phyloP scores from a whole-genome alignment of 2,797 vertebrate species.

The Balearica regulorum region DNA sequence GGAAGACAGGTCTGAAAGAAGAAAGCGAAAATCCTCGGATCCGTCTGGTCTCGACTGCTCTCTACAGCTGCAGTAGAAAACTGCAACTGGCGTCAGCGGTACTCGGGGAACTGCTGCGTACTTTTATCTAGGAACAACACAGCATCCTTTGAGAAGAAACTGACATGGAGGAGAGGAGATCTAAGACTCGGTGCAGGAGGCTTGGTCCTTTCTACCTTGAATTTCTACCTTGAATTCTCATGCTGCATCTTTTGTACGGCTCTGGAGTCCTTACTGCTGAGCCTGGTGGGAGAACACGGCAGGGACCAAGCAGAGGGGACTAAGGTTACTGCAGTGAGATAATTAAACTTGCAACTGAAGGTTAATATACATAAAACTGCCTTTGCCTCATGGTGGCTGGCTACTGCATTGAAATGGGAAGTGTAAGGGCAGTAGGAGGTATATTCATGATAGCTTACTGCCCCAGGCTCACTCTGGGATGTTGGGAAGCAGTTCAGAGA shows the following conservation, averaged over 20 bases:
- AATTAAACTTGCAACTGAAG: neutral
- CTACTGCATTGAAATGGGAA: neutral
- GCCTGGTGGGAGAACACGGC: neutral
- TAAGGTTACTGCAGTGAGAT: neutral
- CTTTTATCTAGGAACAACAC: neutral
- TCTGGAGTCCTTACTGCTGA: neutral
- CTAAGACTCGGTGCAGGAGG: neutral
- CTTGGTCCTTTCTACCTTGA: neutral
- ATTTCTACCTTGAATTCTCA: neutral
- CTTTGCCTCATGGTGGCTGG: neutral
- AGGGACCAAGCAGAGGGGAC: neutral
- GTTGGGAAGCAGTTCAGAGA: neutral
- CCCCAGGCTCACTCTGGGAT: neutral
- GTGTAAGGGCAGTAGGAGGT: neutral
- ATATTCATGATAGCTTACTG: neutral
- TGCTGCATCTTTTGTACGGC: neutral
- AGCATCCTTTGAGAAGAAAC: neutral
- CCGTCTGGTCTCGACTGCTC: neutral
- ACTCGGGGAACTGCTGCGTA: accelerated
- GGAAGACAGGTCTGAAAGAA: neutral
- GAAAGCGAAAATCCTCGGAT: neutral
- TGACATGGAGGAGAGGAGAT: neutral
- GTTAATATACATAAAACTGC: neutral
- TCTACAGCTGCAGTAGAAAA: neutral
- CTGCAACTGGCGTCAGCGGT: neutral